Evolutionary conservation across 2,797 vertebrate genomes (phyloP).

Genomic region (Poecilia velifera): DNA sequence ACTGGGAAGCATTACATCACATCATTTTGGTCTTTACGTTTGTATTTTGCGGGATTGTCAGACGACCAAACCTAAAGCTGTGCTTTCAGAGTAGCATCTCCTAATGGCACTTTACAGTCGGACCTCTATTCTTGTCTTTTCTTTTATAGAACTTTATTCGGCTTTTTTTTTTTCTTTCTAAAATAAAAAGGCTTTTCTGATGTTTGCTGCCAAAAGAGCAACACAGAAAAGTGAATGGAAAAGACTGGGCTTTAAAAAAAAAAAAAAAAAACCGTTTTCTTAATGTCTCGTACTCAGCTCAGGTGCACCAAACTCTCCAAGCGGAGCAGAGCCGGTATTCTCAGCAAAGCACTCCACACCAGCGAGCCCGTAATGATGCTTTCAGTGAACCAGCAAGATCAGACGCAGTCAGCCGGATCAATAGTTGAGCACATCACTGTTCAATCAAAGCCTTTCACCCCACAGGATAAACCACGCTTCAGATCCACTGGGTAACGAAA

Average conservation of each 20-base stretch:
- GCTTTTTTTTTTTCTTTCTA: neutral
- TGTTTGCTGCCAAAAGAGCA: slow-evolving; percentile 8
- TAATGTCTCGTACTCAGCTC: slow-evolving; percentile 3
- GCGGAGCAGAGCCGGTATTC: slow-evolving; percentile 43
- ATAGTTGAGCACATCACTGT: slow-evolving; percentile 64
- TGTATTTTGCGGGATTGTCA: neutral
- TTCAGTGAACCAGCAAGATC: slow-evolving; percentile 63
- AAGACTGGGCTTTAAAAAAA: neutral
- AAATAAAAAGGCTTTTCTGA: neutral
- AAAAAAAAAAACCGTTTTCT: neutral
- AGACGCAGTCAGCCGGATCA: slow-evolving; percentile 67
- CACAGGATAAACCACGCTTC: slow-evolving; percentile 55
- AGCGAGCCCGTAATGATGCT: slow-evolving; percentile 46
- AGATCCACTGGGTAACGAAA: slow-evolving; percentile 53
- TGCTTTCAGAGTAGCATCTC: neutral
- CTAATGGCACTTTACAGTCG: neutral
- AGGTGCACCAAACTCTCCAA: slow-evolving; percentile 36
- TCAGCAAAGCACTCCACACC: slow-evolving; percentile 50
- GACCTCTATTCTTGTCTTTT: neutral
- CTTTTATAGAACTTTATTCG: neutral
- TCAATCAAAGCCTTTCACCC: slow-evolving; percentile 66
- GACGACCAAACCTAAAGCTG: neutral
- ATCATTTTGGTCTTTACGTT: neutral
- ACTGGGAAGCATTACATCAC: neutral
- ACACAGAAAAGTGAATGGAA: neutral